phyloP scores from a whole-genome alignment of 2,888 invertebrate species.

The Cheilosia impressa region DNA sequence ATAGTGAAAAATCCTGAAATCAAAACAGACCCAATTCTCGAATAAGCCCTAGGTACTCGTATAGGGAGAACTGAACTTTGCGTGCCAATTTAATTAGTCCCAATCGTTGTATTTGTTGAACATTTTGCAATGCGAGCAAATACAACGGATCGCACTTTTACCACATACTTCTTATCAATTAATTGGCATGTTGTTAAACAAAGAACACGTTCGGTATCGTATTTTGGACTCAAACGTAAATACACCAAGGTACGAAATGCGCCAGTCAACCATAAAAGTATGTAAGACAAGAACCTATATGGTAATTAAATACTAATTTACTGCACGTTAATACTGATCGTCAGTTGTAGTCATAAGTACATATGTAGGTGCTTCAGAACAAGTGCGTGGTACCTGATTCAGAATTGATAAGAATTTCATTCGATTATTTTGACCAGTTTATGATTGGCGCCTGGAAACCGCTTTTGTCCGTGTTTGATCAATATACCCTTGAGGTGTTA shows the following conservation, averaged over 20 bases:
- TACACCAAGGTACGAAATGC: neutral
- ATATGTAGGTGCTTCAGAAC: neutral
- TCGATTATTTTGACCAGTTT: conserved; percentile 1
- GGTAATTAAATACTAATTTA: neutral
- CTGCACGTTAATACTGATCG: neutral
- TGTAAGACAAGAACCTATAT: neutral
- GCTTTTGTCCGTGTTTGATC: neutral
- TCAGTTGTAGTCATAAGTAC: neutral
- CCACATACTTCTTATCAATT: too few species aligned
- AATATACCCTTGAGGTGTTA: neutral
- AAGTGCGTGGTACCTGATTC: neutral
- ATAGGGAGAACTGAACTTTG: too few species aligned
- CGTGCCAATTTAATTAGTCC: too few species aligned
- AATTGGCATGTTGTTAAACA: too few species aligned
- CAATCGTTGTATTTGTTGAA: too few species aligned
- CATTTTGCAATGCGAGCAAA: too few species aligned
- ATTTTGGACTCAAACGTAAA: neutral
- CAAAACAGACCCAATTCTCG: too few species aligned
- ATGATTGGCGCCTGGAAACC: conserved; percentile 1
- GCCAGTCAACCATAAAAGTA: neutral
- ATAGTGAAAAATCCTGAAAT: too few species aligned
- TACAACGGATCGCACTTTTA: too few species aligned
- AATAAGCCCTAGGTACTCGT: too few species aligned
- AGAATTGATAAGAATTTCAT: neutral
- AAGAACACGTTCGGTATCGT: neutral